These are phyloP conservation scores for Montipora efflorescens DNA, from an alignment of 64 coral and sea anemone species.

Conservation along the genomic window DNA sequence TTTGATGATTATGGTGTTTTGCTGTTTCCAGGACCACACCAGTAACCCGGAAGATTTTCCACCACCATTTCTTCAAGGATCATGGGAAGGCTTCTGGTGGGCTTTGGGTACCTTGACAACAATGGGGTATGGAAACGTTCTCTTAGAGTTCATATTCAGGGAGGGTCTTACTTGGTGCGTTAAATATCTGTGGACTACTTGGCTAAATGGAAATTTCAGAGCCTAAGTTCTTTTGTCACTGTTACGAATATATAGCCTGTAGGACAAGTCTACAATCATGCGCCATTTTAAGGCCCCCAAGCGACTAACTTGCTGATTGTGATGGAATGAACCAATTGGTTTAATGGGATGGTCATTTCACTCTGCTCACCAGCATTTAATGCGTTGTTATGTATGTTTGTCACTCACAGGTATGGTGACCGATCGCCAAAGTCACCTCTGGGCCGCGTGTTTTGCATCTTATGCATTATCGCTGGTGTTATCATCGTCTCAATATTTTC, in stretches of 20 bases:
- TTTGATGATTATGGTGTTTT: too few species aligned
- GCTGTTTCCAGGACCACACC: conserved; percentile 69
- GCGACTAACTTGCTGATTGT: too few species aligned
- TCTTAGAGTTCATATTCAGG: neutral
- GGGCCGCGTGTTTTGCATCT: conserved; percentile 88
- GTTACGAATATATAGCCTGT: too few species aligned
- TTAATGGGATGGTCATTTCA: too few species aligned
- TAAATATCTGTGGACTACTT: neutral
- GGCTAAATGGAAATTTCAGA: too few species aligned
- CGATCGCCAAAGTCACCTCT: conserved; percentile 88
- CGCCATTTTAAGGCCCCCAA: too few species aligned
- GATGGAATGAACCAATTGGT: too few species aligned
- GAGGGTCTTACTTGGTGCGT: neutral
- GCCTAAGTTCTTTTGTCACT: too few species aligned
- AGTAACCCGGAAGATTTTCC: conserved; percentile 88
- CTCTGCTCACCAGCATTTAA: too few species aligned
- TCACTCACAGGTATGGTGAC: conserved; percentile 73
- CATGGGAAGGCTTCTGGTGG: conserved; percentile 98
- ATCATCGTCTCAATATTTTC: conserved; percentile 93
- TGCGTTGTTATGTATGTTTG: neutral
- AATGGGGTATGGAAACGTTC: conserved; percentile 57
- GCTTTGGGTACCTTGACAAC: conserved; percentile 94
- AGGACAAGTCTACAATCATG: too few species aligned
- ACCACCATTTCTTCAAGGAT: conserved; percentile 83
- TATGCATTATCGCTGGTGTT: conserved; percentile 90